Conservation (phyloP, 2,113 vertebrate species). For the Capricornis sumatraensis region DNA sequence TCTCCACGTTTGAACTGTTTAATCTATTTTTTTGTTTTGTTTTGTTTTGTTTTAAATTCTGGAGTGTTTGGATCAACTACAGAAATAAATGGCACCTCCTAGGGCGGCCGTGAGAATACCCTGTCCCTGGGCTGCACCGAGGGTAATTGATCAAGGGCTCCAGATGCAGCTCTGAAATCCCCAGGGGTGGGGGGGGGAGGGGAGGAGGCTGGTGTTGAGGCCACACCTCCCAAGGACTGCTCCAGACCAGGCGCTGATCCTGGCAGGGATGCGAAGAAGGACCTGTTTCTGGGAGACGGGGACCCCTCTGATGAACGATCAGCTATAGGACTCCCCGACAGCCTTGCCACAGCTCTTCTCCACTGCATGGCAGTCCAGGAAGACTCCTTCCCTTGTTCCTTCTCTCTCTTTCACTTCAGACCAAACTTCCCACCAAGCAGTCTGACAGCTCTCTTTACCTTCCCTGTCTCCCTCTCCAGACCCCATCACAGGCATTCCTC, state of each 20-base stretch:
- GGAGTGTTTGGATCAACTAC: neutral
- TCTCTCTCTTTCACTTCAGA: neutral
- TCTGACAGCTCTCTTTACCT: too few relatives aligned
- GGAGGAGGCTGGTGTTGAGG: neutral
- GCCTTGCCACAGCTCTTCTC: neutral
- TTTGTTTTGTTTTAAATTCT: too few relatives aligned
- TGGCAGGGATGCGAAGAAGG: neutral
- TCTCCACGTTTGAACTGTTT: neutral
- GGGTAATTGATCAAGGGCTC: neutral
- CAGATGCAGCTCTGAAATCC: neutral
- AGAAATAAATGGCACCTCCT: neutral
- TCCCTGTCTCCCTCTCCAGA: neutral
- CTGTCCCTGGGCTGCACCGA: accelerated
- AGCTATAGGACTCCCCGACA: too few relatives aligned
- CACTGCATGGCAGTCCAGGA: neutral
- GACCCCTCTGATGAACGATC: neutral
- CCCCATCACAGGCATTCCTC: neutral
- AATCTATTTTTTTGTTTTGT: neutral
- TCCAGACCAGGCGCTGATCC: neutral
- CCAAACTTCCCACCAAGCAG: neutral
- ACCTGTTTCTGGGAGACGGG: neutral
- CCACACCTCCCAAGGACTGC: neutral
- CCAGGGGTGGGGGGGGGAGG: accelerated
- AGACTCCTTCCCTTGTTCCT: neutral
- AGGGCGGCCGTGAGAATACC: neutral